Percentiles rank a stretch among this genome's conserved stretches.
Evolutionary conservation across 2,888 invertebrate genomes (phyloP).

Genomic region (Trachelus stipa): DNA sequence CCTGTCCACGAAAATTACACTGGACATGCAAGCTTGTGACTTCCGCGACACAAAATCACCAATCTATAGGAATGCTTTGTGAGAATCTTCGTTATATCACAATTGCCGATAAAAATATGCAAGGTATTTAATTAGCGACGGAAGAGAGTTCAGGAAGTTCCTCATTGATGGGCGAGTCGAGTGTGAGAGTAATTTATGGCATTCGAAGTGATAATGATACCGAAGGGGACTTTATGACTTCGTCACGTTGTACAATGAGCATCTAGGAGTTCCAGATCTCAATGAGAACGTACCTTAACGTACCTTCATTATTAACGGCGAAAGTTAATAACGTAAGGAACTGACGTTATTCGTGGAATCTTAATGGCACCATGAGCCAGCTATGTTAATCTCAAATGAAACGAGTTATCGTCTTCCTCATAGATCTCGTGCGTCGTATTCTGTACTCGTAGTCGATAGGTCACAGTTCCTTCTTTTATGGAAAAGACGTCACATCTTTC

Average conservation of each 20-base stretch:
- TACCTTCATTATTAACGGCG: neutral
- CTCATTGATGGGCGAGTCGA: neutral
- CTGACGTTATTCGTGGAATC: neutral
- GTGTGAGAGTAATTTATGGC: neutral
- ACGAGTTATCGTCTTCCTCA: neutral
- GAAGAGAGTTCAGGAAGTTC: neutral
- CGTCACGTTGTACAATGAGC: neutral
- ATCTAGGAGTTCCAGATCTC: neutral
- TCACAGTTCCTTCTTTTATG: neutral
- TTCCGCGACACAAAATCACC: neutral
- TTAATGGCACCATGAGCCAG: neutral
- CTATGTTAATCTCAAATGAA: neutral
- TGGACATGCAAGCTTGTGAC: neutral
- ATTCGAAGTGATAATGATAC: neutral
- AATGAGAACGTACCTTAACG: neutral
- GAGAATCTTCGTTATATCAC: no score
- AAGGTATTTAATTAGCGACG: neutral
- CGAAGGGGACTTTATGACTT: neutral
- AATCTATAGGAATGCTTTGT: neutral
- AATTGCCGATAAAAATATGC: no score
- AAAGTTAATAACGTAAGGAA: neutral
- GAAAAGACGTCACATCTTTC: neutral
- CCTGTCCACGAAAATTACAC: neutral
- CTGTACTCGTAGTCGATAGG: neutral
- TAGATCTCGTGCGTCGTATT: neutral